Conservation (phyloP, 2,113 vertebrate genomes). For the Phalacrocorax carbo region DNA sequence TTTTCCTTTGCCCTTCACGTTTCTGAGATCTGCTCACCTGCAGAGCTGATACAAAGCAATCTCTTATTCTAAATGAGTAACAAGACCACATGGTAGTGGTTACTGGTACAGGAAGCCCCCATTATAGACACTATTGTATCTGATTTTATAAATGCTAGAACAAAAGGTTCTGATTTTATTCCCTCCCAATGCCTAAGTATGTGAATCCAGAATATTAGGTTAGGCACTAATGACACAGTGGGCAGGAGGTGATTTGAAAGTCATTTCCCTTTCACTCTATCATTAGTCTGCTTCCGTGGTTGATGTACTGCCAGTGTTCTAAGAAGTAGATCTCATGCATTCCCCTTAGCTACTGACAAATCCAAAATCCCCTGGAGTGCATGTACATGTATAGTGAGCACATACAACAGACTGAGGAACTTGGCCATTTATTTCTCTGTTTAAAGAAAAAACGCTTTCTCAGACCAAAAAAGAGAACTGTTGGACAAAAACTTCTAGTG, state of each 20-base stretch:
- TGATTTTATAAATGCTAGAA: background rate
- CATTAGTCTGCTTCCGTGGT: background rate
- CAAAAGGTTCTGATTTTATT: background rate
- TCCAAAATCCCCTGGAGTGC: background rate
- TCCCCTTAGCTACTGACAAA: background rate
- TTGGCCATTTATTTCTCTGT: background rate
- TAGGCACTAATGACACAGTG: background rate
- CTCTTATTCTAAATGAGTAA: background rate
- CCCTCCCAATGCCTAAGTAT: background rate
- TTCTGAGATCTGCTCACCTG: background rate
- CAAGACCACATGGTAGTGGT: background rate
- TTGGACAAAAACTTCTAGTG: background rate
- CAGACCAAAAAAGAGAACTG: background rate
- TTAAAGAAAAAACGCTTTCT: background rate
- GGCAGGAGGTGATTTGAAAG: background rate
- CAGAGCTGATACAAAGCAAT: background rate
- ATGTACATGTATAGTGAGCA: background rate
- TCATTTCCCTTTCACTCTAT: background rate
- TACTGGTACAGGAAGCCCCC: background rate
- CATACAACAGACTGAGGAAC: background rate
- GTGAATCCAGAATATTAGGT: slow-evolving; percentile 3
- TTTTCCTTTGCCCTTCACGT: background rate
- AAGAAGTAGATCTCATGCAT: background rate
- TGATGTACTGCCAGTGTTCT: background rate
- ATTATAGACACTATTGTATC: background rate